These are phyloP conservation scores for Ridgeia piscesae DNA, from an alignment of 1,140 invertebrate species.

Conservation along the genomic window DNA sequence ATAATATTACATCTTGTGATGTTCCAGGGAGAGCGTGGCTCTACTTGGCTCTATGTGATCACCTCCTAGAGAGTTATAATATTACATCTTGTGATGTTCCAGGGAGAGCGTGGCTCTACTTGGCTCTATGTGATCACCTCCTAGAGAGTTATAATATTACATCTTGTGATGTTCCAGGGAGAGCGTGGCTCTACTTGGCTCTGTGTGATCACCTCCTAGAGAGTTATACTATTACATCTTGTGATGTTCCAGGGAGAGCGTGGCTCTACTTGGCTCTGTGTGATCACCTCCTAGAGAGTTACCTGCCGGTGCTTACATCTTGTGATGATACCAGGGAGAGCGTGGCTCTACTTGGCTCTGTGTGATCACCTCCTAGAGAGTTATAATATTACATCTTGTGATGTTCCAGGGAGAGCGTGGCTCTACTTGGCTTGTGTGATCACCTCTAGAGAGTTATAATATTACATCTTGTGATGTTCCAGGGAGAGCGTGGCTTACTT, in stretches of 20 bases:
- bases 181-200: conserved; percentile 54
- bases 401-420: neutral
- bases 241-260: neutral
- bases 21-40: conserved; percentile 53
- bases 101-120: neutral
- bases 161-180: conserved; percentile 37
- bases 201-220: conserved; percentile 54
- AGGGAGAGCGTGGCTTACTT: neutral
- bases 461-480: neutral
- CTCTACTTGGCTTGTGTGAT: neutral
- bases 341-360: conserved; percentile 53
- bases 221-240: conserved; percentile 41
- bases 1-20: conserved; percentile 8
- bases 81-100: neutral
- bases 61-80: conserved; percentile 52
- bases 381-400: conserved; percentile 35
- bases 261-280: neutral
- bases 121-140: neutral
- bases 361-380: conserved; percentile 54
- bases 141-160: neutral
- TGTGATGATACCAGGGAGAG: conserved; percentile 41
- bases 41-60: conserved; percentile 51
- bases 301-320: too few relatives aligned
- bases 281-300: neutral
- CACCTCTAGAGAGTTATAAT: too few relatives aligned